Percentiles rank a stretch among this genome's conserved stretches.
Conservation (phyloP, 1,140 invertebrate genomes). For the Chironomus tepperi region DNA sequence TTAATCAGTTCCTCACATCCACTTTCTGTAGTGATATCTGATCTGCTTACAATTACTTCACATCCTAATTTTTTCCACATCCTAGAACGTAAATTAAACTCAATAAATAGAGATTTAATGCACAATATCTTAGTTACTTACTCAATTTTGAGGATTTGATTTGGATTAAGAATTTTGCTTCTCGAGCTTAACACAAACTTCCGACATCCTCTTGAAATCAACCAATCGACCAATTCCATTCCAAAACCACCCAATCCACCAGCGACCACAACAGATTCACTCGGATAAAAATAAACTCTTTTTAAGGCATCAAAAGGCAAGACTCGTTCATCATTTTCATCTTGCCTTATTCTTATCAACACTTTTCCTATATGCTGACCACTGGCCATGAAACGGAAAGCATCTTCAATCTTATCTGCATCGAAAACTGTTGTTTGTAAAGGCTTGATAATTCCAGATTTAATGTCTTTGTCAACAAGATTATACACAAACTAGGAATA, state of each 20-base stretch:
- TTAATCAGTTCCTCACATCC: conserved; percentile 48
- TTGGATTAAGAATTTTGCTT: conserved; percentile 56
- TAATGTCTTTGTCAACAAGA: conserved; percentile 50
- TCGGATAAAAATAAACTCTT: conserved; percentile 24
- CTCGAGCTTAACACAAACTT: conserved; percentile 62
- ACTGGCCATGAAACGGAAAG: conserved; percentile 54
- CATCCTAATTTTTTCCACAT: not conserved
- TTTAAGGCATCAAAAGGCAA: not conserved
- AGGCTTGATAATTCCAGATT: conserved; percentile 43
- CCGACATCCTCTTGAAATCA: conserved; percentile 58
- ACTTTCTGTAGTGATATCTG: conserved; percentile 26
- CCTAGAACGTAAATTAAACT: not conserved
- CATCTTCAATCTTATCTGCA: conserved; percentile 42
- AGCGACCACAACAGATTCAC: conserved; percentile 41
- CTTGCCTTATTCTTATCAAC: conserved; percentile 55
- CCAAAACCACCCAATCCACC: conserved; percentile 76
- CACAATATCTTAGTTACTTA: too few species aligned
- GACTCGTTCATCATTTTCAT: conserved; percentile 37
- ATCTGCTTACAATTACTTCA: conserved; percentile 25
- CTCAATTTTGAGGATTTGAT: conserved; percentile 46
- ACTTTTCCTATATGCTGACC: conserved; percentile 68
- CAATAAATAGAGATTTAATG: too few species aligned
- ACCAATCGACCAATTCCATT: conserved; percentile 67
- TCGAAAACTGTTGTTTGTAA: conserved; percentile 40
- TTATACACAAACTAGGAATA: conserved; percentile 34